Base-by-base conservation (phyloP, 2,888 invertebrate genomes). In the Nomada ferruginata region DNA sequence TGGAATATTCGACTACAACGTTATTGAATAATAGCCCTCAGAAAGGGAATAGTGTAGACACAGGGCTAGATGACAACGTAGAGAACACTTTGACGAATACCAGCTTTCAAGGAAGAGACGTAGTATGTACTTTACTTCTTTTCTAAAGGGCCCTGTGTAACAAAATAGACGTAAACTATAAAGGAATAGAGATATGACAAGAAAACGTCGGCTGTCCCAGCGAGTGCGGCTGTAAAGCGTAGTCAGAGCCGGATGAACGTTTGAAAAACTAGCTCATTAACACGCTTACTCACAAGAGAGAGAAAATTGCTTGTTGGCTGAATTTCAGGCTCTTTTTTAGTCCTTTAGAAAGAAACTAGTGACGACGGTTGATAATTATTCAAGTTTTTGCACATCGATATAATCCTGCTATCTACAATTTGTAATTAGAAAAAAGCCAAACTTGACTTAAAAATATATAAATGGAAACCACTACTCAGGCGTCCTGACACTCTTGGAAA, bases 191-290 rank as follows among this genome's bases (percentile, higher is more conserved):
- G 4, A 13, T 18, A 68, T 13, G 29, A 9, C 20, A 36, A 47
- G 47, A 23, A 50, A 36, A 71, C 26, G 59, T 59, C n/a, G 44
- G 53, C 18, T 5, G n/a, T 7, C 2, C n/a, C 36, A 29, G 20
- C 20, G 26, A 68, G 11, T 15, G 50, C 50, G 60, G 36, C 60
- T 29, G 60, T 29, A 52, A 18, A 52, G 70, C 50, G 20, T 71
- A 60, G 50, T 71, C 60, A 52, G 36, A 60, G 29, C 36, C 36
- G 60, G 60, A 44, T 44, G 64, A 72, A 55, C 53, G 47, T 55
- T 72, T 53, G 64, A 72, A 73, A 73, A 73, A 64, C 53, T 55
- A 63, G 44, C 64, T 73, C 72, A 29, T 64, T 63, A 73, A 53
- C 55, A 47, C 23, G 44, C 26, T 55, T 18, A 23, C 47, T 61